Evolutionary conservation across 1,140 invertebrate species (phyloP).

Genomic region (Caligus rogercresseyi): DNA sequence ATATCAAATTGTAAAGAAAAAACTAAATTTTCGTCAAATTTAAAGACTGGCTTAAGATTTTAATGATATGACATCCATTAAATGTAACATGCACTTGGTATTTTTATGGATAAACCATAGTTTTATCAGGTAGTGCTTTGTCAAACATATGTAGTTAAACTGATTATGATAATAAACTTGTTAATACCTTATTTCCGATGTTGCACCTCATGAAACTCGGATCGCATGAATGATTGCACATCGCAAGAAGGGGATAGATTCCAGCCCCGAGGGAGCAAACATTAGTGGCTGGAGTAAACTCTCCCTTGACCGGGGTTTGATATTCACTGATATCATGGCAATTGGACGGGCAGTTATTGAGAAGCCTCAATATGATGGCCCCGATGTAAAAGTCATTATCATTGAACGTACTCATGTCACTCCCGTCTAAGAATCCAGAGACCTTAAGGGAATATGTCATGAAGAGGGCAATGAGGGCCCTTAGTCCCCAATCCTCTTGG

Average conservation of each 20-base stretch:
- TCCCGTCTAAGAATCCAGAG: not conserved
- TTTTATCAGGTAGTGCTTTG: no score
- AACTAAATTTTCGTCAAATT: no score
- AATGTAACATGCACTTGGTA: no score
- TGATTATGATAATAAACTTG: no score
- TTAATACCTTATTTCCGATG: conserved; percentile 6
- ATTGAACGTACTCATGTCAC: not conserved
- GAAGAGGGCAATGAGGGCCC: not conserved
- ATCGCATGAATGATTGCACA: conserved; percentile 7
- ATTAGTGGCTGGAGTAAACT: not conserved
- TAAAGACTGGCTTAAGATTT: no score
- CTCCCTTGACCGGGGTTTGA: not conserved
- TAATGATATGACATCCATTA: no score
- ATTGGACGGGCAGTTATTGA: conserved; percentile 4
- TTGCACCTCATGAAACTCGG: conserved; percentile 15
- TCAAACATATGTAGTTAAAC: no score
- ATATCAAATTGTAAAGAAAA: no score
- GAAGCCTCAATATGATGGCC: not conserved
- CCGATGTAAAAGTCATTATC: not conserved
- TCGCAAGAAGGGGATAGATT: conserved; percentile 5
- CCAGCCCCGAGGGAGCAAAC: conserved; percentile 2
- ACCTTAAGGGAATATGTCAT: not conserved
- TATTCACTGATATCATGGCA: conserved; percentile 10
- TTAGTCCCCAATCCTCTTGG: not conserved
- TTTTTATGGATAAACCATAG: no score